phyloP scores from a whole-genome alignment of 2,113 vertebrate genomes.

The Steatornis caripensis region DNA sequence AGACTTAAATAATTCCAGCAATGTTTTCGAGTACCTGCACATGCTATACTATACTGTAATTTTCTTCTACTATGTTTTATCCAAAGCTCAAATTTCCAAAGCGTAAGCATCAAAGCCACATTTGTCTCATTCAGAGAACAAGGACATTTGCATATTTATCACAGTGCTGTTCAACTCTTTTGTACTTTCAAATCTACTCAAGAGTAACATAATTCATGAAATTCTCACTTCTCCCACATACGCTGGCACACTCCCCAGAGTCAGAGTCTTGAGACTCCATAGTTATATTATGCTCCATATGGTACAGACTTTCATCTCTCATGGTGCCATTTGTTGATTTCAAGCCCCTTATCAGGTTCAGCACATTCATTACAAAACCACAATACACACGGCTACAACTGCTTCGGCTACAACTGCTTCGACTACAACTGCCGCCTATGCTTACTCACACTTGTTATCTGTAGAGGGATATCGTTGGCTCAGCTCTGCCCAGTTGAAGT shows the following conservation, averaged over 20 bases:
- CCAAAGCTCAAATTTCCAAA: constrained; percentile 5
- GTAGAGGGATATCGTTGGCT: not conserved
- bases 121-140: constrained; percentile 24
- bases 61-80: not conserved
- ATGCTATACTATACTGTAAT: not conserved
- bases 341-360: constrained; percentile 26
- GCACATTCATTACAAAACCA: constrained; percentile 20
- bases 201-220: constrained; percentile 55
- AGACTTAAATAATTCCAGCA: not conserved
- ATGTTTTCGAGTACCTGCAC: not conserved
- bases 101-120: not conserved
- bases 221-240: constrained; percentile 52
- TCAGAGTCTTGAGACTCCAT: not conserved
- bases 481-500: not conserved
- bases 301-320: constrained; percentile 44
- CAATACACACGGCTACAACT: not conserved
- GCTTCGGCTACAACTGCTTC: not conserved
- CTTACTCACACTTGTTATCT: not conserved
- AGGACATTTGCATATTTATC: constrained; percentile 25
- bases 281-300: constrained; percentile 48
- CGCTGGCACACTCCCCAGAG: constrained; percentile 6
- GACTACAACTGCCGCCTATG: rapidly evolving
- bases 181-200: constrained; percentile 41
- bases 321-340: constrained; percentile 13
- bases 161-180: constrained; percentile 21